Base-by-base conservation (phyloP, 1,140 invertebrate species). In the Sogatella furcifera region DNA sequence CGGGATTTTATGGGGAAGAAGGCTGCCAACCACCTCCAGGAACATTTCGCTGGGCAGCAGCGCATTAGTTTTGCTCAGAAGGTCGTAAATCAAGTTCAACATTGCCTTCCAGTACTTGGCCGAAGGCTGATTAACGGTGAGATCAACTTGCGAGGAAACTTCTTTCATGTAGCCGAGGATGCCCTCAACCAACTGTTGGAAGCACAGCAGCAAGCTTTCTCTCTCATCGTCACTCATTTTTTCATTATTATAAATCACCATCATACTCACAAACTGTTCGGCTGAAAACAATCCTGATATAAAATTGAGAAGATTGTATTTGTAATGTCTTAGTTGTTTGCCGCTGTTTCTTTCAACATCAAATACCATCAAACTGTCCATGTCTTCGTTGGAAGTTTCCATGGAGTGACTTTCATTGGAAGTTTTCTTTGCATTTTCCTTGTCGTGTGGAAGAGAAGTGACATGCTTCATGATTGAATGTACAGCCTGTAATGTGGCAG, bases 41-140 rank as follows among this genome's bases (percentile, higher is more conserved):
- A 96, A 93, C 74, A 89, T 81, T 5, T 77, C 71, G 9, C 85
- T 81, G 0, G 89, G 87, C 38, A 96, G 71, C 11, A 95, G 68
- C 38, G 83, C 84, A 66, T 92, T 92, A 1, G 78, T 69, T 72
- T 78, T 64, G 67, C 89, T 86, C 58, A 90, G 69, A 24, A 88
- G 76, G 67, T 93, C 89, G 66, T 90, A 88, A 34, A 82, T 78
- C 68, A 87, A 83, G 69, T 88, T 82, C 5, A 88, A 71, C 67
- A 92, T 78, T 1, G 84, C 84, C 68, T 83, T 84, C 89, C 89
- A 92, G 68, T 89, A 94, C 67, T 90, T 87, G 0, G 77, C 77
- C 57, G 80, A 77, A 41, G 80, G 77, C 59, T 80, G 78, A 64
- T 75, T 69, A 54, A 71, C 60, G 68, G 76, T 65, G 24, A 70